A percentile compares a stretch with the other conserved stretches of the same genome.
phyloP scores from a whole-genome alignment of 2,888 invertebrate genomes.

The Alloscopus bannaensis region DNA sequence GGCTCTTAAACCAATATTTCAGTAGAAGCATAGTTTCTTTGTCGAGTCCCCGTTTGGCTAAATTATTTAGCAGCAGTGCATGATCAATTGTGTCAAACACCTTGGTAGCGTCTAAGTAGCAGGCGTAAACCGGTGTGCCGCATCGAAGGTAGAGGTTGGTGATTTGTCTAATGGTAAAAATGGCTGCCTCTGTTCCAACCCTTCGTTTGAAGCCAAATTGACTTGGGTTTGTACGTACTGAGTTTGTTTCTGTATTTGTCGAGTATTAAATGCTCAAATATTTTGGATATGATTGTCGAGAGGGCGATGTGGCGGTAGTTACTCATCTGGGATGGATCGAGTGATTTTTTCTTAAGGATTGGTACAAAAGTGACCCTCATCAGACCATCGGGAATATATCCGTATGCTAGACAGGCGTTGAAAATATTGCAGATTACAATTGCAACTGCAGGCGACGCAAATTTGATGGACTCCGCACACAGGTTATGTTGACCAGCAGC shows the following conservation, averaged over 20 bases:
- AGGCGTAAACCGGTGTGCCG: slow-evolving; percentile 3
- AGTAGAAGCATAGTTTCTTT: neutral
- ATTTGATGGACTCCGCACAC: slow-evolving; percentile 4
- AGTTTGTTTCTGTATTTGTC: neutral
- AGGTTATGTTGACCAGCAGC: slow-evolving; percentile 2
- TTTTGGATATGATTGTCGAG: slow-evolving; percentile 13
- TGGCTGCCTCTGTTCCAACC: slow-evolving; percentile 32
- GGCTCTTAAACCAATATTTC: slow-evolving; percentile 5
- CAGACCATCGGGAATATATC: slow-evolving; percentile 15
- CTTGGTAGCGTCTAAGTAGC: slow-evolving; percentile 14
- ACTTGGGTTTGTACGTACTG: neutral
- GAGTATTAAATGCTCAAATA: slow-evolving; percentile 26
- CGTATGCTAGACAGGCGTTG: slow-evolving; percentile 16
- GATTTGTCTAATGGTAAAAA: slow-evolving; percentile 22
- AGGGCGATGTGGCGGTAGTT: slow-evolving; percentile 41
- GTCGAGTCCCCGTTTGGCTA: neutral
- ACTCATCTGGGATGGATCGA: neutral
- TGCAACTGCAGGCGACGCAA: neutral
- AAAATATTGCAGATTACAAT: neutral
- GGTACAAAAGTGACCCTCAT: slow-evolving; percentile 27
- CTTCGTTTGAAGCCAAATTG: slow-evolving; percentile 38
- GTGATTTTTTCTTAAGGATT: slow-evolving; percentile 23
- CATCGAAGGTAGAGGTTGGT: slow-evolving; percentile 20
- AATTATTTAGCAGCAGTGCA: neutral
- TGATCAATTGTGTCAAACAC: slow-evolving; percentile 11